phyloP scores from a whole-genome alignment of 2,113 vertebrate genomes.

The Catagonus wagneri region DNA sequence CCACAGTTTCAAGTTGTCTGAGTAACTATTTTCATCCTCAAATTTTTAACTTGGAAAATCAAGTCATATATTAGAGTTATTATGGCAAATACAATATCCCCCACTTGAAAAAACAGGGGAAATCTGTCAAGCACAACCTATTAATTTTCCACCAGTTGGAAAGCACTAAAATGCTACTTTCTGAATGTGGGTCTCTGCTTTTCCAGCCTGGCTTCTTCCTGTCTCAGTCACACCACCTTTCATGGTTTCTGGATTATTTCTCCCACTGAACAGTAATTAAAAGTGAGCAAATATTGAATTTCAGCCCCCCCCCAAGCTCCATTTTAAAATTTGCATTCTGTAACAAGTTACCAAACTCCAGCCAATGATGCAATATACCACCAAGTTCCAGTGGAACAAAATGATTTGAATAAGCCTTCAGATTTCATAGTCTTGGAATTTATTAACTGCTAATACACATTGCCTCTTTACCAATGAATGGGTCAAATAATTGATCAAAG shows the following conservation, averaged over 20 bases:
- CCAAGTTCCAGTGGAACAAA: conserved; percentile 64
- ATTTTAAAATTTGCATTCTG: conserved; percentile 22
- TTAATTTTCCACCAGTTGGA: conserved; percentile 77
- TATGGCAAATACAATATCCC: conserved; percentile 70
- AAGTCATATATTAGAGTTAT: conserved; percentile 75
- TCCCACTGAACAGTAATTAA: conserved; percentile 46
- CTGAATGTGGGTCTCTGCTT: conserved; percentile 59
- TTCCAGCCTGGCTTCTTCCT: conserved; percentile 72
- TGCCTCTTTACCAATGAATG: conserved; percentile 41
- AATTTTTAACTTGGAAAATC: conserved; percentile 82
- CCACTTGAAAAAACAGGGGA: conserved; percentile 72
- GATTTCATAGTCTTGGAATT: conserved; percentile 63
- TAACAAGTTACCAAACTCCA: conserved; percentile 53
- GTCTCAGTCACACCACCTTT: conserved; percentile 58
- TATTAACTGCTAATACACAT: conserved; percentile 50
- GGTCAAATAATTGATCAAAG: conserved; percentile 37
- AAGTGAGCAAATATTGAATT: conserved; percentile 48
- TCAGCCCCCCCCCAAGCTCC: conserved; percentile 38
- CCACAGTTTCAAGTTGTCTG: conserved; percentile 67
- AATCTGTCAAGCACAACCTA: conserved; percentile 75
- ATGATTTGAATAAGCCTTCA: conserved; percentile 58
- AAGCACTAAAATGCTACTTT: conserved; percentile 77
- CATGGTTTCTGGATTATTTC: conserved; percentile 66
- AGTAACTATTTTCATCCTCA: conserved; percentile 75
- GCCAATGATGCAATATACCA: conserved; percentile 45